Evolutionary conservation across 2,888 invertebrate species (phyloP).

Genomic region (Acanthosepion esculentum): DNA sequence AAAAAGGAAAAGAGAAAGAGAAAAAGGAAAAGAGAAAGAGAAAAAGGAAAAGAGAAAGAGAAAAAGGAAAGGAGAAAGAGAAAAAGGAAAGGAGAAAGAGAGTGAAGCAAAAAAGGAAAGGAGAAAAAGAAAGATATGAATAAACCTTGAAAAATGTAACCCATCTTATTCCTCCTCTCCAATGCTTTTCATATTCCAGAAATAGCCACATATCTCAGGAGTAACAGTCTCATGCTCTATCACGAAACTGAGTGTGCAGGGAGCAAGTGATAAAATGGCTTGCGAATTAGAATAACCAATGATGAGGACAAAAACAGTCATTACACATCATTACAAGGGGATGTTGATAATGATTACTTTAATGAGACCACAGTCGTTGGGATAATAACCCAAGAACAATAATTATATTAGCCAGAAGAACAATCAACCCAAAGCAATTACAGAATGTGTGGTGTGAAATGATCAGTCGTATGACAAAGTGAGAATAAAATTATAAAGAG

Average conservation of each 20-base stretch:
- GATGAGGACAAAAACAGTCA: not conserved
- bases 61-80: no score
- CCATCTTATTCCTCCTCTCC: no score
- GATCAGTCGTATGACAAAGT: not conserved
- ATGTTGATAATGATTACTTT: constrained; percentile 10
- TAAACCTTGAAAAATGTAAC: no score
- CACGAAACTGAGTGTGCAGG: not conserved
- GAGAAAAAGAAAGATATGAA: no score
- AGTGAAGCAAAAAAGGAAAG: no score
- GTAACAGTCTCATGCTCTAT: not conserved
- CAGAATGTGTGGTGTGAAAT: not conserved
- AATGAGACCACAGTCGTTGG: not conserved
- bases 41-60: no score
- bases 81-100: no score
- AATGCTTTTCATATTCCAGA: no score
- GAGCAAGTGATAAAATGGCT: not conserved
- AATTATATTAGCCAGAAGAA: not conserved
- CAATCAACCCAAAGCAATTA: not conserved
- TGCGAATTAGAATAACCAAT: not conserved
- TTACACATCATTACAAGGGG: not conserved
- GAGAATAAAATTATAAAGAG: not conserved
- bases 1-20: no score
- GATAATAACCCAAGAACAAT: not conserved
- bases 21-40: no score
- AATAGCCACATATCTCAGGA: not conserved